These are phyloP conservation scores for Gisinianus flammeolus DNA, from an alignment of 2,888 invertebrate species.

Conservation along the genomic window DNA sequence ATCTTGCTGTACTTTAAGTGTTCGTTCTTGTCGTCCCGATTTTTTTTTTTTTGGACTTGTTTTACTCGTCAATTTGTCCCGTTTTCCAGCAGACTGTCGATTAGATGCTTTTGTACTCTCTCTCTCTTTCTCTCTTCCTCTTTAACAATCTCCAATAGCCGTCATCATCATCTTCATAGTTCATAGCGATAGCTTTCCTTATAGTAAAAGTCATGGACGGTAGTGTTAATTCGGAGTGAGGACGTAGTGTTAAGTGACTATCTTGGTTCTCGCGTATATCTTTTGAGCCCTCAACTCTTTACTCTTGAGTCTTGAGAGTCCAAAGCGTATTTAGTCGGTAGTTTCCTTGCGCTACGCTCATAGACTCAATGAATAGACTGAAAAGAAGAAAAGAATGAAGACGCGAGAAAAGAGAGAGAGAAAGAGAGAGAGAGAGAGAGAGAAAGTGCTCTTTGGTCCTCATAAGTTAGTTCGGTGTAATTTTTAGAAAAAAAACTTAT, in stretches of 20 bases:
- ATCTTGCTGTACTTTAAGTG: background rate
- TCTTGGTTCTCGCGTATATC: no score
- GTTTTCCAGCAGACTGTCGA: background rate
- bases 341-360: background rate
- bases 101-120: background rate
- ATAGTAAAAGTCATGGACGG: no score
- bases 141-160: background rate
- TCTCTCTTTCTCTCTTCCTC: background rate
- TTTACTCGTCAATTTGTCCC: background rate
- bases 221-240: no score
- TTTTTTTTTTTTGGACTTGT: background rate
- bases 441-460: slow-evolving; percentile 15
- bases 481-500: slow-evolving; percentile 24
- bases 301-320: background rate
- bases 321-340: background rate
- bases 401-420: slow-evolving; percentile 36
- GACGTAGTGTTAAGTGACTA: no score
- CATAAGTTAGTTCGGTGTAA: slow-evolving; percentile 2
- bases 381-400: background rate
- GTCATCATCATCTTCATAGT: no score
- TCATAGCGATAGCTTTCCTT: no score
- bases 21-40: background rate
- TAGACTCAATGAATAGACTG: slow-evolving; percentile 35
- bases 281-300: slow-evolving; percentile 4
- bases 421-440: slow-evolving; percentile 39